A percentile compares a stretch with the other conserved stretches of the same genome.
Conservation (phyloP, 2,113 vertebrate genomes). For the Camelus bactrianus region DNA sequence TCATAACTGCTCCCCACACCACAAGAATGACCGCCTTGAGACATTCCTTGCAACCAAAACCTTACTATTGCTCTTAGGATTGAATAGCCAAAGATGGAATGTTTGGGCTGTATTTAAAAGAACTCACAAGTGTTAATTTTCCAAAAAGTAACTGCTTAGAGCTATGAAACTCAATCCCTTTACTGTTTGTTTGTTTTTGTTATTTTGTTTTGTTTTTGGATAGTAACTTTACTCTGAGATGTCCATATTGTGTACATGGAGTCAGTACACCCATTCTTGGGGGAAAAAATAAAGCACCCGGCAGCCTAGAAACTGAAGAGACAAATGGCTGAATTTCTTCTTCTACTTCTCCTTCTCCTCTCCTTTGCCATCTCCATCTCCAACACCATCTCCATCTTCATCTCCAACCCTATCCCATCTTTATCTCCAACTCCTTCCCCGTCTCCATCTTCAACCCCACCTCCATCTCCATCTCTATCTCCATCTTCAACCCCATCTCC, state of each 20-base stretch:
- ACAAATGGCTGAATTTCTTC: background rate
- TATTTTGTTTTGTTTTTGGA: background rate
- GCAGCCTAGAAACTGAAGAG: background rate
- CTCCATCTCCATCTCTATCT: background rate
- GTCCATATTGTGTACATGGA: background rate
- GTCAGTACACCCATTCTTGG: background rate
- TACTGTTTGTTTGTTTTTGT: background rate
- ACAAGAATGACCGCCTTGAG: constrained; percentile 11
- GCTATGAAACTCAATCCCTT: background rate
- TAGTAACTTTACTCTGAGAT: background rate
- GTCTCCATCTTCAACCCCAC: background rate
- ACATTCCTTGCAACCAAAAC: background rate
- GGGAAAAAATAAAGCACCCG: background rate
- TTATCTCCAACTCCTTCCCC: too few species aligned
- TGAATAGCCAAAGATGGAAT: background rate
- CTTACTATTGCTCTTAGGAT: background rate
- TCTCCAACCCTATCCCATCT: too few species aligned
- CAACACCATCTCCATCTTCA: background rate
- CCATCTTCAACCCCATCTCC: too few species aligned
- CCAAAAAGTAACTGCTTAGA: background rate
- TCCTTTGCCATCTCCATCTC: background rate
- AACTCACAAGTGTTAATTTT: background rate
- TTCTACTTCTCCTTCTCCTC: background rate
- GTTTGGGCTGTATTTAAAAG: background rate
- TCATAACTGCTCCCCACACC: background rate